Conservation (phyloP, 2,888 invertebrate genomes). For the Sisyra nigra region DNA sequence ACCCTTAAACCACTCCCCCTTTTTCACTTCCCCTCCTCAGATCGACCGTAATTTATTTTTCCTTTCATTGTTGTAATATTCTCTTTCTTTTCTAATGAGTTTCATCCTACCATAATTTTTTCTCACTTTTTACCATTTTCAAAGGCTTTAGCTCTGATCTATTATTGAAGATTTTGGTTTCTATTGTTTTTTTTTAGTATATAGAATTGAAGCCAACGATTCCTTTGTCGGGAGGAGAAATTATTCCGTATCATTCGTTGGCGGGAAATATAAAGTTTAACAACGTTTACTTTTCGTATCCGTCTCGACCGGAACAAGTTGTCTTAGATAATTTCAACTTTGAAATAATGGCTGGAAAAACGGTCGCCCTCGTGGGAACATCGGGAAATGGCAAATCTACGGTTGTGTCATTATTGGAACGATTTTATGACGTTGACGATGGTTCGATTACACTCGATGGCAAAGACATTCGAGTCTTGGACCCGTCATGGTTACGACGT, state of each 20-base stretch:
- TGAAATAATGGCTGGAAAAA: slow-evolving; percentile 68
- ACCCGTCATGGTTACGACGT: slow-evolving; percentile 74
- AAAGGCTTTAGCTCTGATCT: no score
- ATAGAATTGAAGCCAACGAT: slow-evolving; percentile 54
- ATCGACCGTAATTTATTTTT: no score
- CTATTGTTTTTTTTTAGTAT: slow-evolving; percentile 41
- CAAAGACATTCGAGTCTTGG: slow-evolving; percentile 47
- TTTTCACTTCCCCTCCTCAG: no score
- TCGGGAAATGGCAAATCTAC: slow-evolving; percentile 96
- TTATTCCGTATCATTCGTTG: slow-evolving; percentile 52
- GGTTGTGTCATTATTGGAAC: slow-evolving; percentile 72
- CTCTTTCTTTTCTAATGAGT: no score
- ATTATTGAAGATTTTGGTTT: slow-evolving; percentile 3
- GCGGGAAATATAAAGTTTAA: slow-evolving; percentile 71
- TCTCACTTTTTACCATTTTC: no score
- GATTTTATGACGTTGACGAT: slow-evolving; percentile 64
- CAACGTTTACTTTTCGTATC: slow-evolving; percentile 78
- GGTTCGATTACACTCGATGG: slow-evolving; percentile 67
- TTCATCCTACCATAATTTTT: no score
- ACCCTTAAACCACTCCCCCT: no score
- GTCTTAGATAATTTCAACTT: slow-evolving; percentile 75
- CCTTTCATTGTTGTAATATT: no score
- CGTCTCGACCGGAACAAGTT: slow-evolving; percentile 54
- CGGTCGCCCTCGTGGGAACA: slow-evolving; percentile 82
- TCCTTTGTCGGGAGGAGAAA: slow-evolving; percentile 46